Base-by-base conservation (phyloP, 2,113 vertebrate genomes). In the Hippolais icterina region DNA sequence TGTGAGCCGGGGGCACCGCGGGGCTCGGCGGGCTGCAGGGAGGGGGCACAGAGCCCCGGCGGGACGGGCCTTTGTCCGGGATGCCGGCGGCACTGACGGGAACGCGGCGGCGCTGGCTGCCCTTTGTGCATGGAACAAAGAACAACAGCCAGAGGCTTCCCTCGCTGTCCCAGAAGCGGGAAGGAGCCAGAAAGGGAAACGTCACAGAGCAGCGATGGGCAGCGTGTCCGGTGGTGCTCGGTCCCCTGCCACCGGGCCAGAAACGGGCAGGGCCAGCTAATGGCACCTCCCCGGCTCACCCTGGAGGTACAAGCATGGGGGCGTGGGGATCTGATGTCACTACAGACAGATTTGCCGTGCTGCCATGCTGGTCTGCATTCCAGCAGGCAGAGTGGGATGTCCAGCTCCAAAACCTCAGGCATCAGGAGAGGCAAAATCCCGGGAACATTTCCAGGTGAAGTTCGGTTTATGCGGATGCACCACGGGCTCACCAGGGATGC, bases 61-160 rank as follows among this genome's bases (percentile, higher is more conserved):
- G 2, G 79, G 49, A 22, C n/a, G 0, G 31, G 78, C 78, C 77
- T 95, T 94, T 92, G 87, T 94, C 66, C 66, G 20, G 39, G 31
- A 39, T 17, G 12, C 33, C 5, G 3, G 85, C 18, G 10, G 66
- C 76, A 50, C 41, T 21, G 50, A 52, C 70, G 80, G 91, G 80
- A 83, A 66, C n/a, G 42, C 37, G 0, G 46, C 0, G 3, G 83
- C 28, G 1, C 57, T 70, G 89, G 70, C 83, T 57, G 90, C 52
- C 33, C 89, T 96, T 96, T 96, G 91, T 94, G 83, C 29, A 0
- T 0, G 2, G 69, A 94, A 96, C 96, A 96, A 96, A 96, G 96
- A 91, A 94, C 87, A 83, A 90, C 54, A 72, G 64, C 77, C 52
- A 29, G 72, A 10, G 5, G 60, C 87, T 87, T 82, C 74, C 72